Percentiles rank a stretch among this genome's conserved stretches.
phyloP scores from a whole-genome alignment of 2,113 vertebrate species.

The Ginglymostoma cirratum region DNA sequence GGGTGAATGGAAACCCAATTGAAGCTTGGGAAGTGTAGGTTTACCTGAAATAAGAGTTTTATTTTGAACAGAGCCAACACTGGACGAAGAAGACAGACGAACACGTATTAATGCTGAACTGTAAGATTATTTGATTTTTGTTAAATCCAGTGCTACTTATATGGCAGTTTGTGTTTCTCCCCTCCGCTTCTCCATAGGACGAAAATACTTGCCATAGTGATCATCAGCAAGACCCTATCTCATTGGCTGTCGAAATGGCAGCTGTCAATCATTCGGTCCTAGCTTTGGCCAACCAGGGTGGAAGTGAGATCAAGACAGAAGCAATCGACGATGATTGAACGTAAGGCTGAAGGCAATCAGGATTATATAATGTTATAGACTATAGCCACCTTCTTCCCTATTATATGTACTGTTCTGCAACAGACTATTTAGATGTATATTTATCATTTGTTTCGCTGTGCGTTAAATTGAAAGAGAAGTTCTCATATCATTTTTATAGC shows the following conservation, averaged over 20 bases:
- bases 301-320: conserved; percentile 59
- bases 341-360: conserved; percentile 37
- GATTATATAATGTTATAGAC: conserved; percentile 36
- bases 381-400: conserved; percentile 37
- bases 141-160: conserved; percentile 36
- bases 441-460: conserved; percentile 37
- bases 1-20: not conserved
- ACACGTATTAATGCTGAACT: not conserved
- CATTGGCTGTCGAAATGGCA: conserved; percentile 49
- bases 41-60: not conserved
- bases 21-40: not conserved
- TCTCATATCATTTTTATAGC: conserved; percentile 37
- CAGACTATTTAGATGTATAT: conserved; percentile 36
- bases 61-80: not conserved
- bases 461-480: conserved; percentile 34
- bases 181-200: conserved; percentile 50
- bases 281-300: conserved; percentile 55
- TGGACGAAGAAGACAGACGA: not conserved
- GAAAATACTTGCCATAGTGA: conserved; percentile 58
- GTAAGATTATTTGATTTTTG: not conserved
- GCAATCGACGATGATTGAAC: conserved; percentile 62
- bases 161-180: conserved; percentile 31
- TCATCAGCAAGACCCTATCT: conserved; percentile 52
- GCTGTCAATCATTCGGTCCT: conserved; percentile 52
- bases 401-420: conserved; percentile 42